Evolutionary conservation across 2,888 invertebrate species (phyloP).

Genomic region (Baronia brevicornis): DNA sequence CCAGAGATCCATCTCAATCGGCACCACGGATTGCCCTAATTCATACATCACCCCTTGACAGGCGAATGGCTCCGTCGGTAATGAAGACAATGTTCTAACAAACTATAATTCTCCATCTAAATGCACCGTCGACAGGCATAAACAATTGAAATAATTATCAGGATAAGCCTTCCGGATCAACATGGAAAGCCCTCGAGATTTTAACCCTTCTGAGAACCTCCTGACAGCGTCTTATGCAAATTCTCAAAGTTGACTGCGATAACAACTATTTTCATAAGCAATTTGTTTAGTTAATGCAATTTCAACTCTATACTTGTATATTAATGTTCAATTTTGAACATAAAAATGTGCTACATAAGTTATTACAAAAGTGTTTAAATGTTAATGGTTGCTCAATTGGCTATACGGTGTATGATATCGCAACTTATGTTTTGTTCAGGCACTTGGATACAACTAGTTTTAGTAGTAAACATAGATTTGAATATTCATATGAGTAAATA

Average conservation of each 20-base stretch:
- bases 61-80: conserved; percentile 36
- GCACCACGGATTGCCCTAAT: conserved; percentile 32
- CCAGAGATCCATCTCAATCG: conserved; percentile 48
- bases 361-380: conserved; percentile 22
- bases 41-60: conserved; percentile 60
- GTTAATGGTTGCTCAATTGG: conserved; percentile 66
- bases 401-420: conserved; percentile 49
- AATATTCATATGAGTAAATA: too few relatives aligned
- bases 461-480: conserved; percentile 8
- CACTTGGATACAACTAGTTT: conserved; percentile 5
- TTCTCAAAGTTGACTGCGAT: conserved; percentile 52
- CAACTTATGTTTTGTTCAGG: conserved; percentile 48
- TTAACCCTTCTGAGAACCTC: conserved; percentile 62
- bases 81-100: conserved; percentile 65
- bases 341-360: conserved; percentile 15
- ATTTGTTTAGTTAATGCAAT: conserved; percentile 12
- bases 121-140: conserved; percentile 73
- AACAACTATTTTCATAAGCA: conserved; percentile 25
- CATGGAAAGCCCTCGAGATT: conserved; percentile 64
- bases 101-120: conserved; percentile 75
- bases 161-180: conserved; percentile 69
- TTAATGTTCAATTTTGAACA: conserved; percentile 22
- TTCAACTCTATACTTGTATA: background rate
- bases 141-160: conserved; percentile 76
- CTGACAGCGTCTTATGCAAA: conserved; percentile 74